Evolutionary conservation across 2,113 vertebrate species (phyloP).

Genomic region (Condylura cristata): DNA sequence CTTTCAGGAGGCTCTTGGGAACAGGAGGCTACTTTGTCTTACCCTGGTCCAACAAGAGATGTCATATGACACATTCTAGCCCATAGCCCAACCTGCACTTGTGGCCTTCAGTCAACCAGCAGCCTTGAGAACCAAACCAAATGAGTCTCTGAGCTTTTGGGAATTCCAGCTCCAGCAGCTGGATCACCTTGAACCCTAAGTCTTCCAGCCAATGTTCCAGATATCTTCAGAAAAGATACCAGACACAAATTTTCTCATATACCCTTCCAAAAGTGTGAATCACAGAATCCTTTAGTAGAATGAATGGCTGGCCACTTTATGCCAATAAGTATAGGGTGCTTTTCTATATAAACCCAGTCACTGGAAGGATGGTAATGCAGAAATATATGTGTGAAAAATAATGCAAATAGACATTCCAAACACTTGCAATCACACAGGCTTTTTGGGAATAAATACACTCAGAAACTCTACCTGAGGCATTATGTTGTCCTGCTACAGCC

Average conservation of each 20-base stretch:
- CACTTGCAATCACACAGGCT: neutral
- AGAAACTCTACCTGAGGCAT: neutral
- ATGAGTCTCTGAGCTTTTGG: neutral
- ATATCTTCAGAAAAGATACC: neutral
- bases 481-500: neutral
- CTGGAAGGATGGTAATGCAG: neutral
- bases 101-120: neutral
- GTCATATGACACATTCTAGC: neutral
- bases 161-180: neutral
- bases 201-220: neutral
- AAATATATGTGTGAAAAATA: neutral
- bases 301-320: neutral
- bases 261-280: neutral
- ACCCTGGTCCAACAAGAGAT: neutral
- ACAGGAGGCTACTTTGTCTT: neutral
- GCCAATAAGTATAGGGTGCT: neutral
- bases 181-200: neutral
- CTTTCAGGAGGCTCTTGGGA: neutral
- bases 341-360: neutral
- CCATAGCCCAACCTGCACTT: neutral
- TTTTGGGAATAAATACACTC: neutral
- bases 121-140: neutral
- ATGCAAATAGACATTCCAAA: neutral
- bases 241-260: neutral
- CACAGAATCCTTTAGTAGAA: neutral